Evolutionary conservation across 2,888 invertebrate genomes (phyloP), one percentile per base, ranked within the genome.

Genomic region (Agriopis leucophaearia): DNA sequence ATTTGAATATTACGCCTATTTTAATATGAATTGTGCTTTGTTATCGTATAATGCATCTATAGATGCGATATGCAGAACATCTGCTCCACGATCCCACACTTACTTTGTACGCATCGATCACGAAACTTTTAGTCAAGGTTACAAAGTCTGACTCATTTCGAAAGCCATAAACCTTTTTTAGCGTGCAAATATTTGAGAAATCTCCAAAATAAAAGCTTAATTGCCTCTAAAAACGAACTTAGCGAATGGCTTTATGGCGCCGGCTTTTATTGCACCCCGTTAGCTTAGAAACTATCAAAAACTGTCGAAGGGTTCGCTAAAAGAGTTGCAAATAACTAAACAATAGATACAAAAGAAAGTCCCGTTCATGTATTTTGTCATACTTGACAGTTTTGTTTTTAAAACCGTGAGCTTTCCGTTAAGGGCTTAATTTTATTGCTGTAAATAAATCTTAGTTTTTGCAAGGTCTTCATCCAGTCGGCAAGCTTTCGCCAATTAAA

Each of bases 261-360:
- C 83, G 80, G 74, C 76, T 79, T 87, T 88, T 88, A 86, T 84
- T 81, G 73, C 76, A 62, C 70, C 64, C 84, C 78, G 80, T 82
- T 84, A 81, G 74, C 79, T 66, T 71, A 77, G 77, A 73, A 78
- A 77, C 73, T 77, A 80, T 79, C 77, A 75, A 81, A 80, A 78
- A 78, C 75, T 77, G 82, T 80, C 79, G 78, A 82, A 86, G 81
- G 84, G 83, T 86, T 88, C 71, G 81, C 69, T 60, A 85, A 88
- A 88, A 86, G 87, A 87, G 87, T 87, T 88, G 86, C 86, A 81
- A 87, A 85, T 81, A 82, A 83, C 76, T 72, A 83, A 86, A 88
- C 84, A 88, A 88, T 78, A 73, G 67, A 74, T 78, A 79, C 77
- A 83, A 86, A 74, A 78, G 78, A 78, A 76, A 76, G 74, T 66